A percentile compares a stretch with the other conserved stretches of the same genome.
Conservation (phyloP, 2,888 invertebrate genomes). For the Stegana nigrithorax region DNA sequence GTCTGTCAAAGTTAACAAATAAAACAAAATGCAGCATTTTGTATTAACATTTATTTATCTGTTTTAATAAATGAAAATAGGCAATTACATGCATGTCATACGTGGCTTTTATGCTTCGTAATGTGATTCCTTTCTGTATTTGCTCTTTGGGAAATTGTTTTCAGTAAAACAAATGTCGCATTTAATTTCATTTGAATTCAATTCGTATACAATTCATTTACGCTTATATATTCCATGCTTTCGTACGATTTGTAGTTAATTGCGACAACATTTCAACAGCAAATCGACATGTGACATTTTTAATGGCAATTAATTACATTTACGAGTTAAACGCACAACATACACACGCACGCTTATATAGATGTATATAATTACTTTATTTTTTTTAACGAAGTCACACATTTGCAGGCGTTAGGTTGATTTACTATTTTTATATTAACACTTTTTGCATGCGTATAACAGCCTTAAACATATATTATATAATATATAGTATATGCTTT, state of each 20-base stretch:
- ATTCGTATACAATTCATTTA: slow-evolving; percentile 6
- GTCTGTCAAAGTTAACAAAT: not conserved
- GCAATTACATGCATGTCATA: slow-evolving; percentile 7
- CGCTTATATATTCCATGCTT: not conserved
- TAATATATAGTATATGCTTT: too few species aligned
- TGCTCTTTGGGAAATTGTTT: not conserved
- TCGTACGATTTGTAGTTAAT: slow-evolving; percentile 3
- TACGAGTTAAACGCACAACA: too few species aligned
- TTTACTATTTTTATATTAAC: too few species aligned
- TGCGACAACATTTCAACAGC: slow-evolving; percentile 16
- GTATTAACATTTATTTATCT: not conserved
- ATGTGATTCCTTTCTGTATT: not conserved
- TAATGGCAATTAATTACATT: slow-evolving; percentile 17
- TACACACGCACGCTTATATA: too few species aligned
- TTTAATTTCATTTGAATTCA: not conserved
- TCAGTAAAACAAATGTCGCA: too few species aligned
- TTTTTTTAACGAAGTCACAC: too few species aligned
- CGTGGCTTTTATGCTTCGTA: not conserved
- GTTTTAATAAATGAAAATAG: not conserved
- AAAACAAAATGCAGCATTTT: not conserved
- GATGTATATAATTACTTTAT: too few species aligned
- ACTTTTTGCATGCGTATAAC: too few species aligned
- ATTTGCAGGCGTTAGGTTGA: too few species aligned
- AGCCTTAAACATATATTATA: too few species aligned
- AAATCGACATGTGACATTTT: slow-evolving; percentile 17